These are phyloP conservation scores for Apodemia mormo DNA, from an alignment of 2,888 invertebrate species.

Conservation along the genomic window DNA sequence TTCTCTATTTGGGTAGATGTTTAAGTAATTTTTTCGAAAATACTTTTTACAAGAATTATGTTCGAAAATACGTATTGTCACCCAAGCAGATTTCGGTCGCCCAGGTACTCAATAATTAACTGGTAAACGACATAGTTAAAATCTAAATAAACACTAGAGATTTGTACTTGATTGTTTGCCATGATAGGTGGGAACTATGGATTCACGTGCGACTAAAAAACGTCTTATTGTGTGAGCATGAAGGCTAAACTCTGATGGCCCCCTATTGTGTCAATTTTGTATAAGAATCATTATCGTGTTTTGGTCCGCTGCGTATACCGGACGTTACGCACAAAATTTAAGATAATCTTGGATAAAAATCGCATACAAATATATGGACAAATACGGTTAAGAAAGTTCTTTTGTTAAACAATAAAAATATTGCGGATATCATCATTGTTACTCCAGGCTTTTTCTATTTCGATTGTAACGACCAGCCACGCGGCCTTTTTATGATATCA, in stretches of 20 bases:
- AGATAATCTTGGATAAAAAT: neutral
- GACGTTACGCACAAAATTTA: neutral
- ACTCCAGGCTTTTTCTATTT: too few relatives aligned
- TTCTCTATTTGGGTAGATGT: too few relatives aligned
- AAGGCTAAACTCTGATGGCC: constrained; percentile 2
- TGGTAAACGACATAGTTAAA: neutral
- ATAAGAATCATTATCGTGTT: constrained; percentile 4
- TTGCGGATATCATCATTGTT: too few relatives aligned
- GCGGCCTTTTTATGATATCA: too few relatives aligned
- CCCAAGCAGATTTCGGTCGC: too few relatives aligned
- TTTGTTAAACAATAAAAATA: neutral
- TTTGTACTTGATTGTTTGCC: neutral
- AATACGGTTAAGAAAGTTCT: neutral
- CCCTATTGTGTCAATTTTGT: constrained; percentile 16
- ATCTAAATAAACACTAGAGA: neutral
- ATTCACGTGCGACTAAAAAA: constrained; percentile 4
- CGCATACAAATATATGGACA: neutral
- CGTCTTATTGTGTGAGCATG: constrained; percentile 6
- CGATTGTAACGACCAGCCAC: too few relatives aligned
- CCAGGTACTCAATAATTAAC: neutral
- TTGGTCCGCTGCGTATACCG: neutral
- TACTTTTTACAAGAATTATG: too few relatives aligned
- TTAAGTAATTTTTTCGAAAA: too few relatives aligned
- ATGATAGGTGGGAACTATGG: constrained; percentile 12
- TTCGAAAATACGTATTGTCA: too few relatives aligned